These are phyloP conservation scores for Bilobella aurantiaca DNA, from an alignment of 1,140 invertebrate genomes.

Conservation along the genomic window DNA sequence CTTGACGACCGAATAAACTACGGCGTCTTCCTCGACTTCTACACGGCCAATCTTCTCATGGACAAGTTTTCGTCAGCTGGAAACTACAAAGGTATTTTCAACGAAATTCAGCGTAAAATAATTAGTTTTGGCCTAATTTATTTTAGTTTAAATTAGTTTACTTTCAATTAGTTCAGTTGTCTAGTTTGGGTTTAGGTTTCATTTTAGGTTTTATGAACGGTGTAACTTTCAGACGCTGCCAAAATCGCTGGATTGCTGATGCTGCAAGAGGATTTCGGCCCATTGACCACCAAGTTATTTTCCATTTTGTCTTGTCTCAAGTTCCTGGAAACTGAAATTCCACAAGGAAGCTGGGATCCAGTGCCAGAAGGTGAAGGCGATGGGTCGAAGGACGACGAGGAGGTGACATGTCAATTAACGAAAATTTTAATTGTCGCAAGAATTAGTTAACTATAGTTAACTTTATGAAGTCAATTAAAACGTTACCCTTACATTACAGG, in stretches of 20 bases:
- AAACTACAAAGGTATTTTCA: conserved; percentile 45
- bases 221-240: conserved; percentile 49
- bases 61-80: conserved; percentile 61
- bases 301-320: conserved; percentile 63
- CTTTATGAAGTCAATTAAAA: conserved; percentile 17
- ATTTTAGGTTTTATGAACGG: too few relatives aligned
- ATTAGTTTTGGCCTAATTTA: too few relatives aligned
- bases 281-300: conserved; percentile 58
- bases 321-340: conserved; percentile 51
- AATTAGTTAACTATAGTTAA: too few relatives aligned
- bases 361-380: too few relatives aligned
- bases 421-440: too few relatives aligned
- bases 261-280: conserved; percentile 74
- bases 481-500: conserved; percentile 35
- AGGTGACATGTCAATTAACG: too few relatives aligned
- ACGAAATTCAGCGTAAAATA: too few relatives aligned
- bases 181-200: too few relatives aligned
- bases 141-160: too few relatives aligned
- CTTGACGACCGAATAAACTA: conserved; percentile 72
- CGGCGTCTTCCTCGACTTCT: conserved; percentile 77
- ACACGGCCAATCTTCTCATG: conserved; percentile 67
- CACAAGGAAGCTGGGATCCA: too few relatives aligned
- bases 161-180: too few relatives aligned
- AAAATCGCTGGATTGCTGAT: conserved; percentile 66
- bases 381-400: conserved; percentile 38